Evolutionary conservation across 2,113 vertebrate species (phyloP).

Genomic region (Tragelaphus scriptus): DNA sequence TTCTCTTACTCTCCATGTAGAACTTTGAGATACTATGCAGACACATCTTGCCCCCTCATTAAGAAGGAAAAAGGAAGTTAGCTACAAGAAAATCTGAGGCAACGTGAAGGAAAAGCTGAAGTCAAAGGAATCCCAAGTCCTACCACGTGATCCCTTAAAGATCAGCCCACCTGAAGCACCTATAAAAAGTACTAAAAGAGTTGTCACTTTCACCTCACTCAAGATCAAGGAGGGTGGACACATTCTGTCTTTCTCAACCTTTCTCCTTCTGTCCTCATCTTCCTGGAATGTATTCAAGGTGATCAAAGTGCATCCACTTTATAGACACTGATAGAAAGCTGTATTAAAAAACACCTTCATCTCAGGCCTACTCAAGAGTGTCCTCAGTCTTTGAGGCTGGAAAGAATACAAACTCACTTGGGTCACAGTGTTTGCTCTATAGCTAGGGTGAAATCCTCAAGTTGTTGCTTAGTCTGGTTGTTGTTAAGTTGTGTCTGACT

Average conservation of each 20-base stretch:
- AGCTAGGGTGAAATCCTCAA: background rate
- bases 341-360: background rate
- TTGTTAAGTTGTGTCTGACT: background rate
- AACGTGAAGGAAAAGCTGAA: background rate
- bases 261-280: background rate
- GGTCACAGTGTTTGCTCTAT: background rate
- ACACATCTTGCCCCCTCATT: background rate
- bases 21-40: background rate
- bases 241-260: background rate
- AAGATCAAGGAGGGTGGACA: background rate
- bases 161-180: background rate
- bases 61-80: background rate
- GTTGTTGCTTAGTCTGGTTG: background rate
- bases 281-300: background rate
- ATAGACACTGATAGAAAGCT: background rate
- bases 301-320: background rate
- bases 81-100: background rate
- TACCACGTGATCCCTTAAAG: background rate
- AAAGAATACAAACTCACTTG: background rate
- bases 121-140: background rate
- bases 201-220: background rate
- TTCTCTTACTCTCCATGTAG: background rate
- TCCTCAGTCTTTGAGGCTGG: background rate
- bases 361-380: background rate
- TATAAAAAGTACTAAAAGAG: background rate